Evolutionary conservation across 2,797 vertebrate genomes (phyloP).

Genomic region (Dendrocincla tyrannina): DNA sequence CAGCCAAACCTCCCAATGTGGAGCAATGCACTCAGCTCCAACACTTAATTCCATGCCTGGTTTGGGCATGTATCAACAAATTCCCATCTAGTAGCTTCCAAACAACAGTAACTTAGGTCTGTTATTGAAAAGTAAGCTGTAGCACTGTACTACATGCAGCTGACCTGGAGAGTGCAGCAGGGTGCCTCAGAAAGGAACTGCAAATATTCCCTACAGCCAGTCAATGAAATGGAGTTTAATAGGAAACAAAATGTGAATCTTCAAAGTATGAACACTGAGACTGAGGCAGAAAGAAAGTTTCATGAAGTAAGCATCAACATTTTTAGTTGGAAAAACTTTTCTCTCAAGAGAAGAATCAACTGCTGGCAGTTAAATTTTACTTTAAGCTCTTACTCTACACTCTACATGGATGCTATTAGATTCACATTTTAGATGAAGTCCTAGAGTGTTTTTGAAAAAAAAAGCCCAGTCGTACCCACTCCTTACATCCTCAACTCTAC

Average conservation of each 20-base stretch:
- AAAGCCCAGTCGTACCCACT: neutral
- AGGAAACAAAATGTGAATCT: neutral
- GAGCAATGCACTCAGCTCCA: neutral
- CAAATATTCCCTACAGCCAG: accelerated
- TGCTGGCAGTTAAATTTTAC: neutral
- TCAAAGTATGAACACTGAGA: neutral
- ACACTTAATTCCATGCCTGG: neutral
- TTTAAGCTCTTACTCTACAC: neutral
- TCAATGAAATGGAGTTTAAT: neutral
- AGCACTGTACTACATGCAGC: neutral
- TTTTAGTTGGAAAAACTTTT: neutral
- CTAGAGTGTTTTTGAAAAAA: neutral
- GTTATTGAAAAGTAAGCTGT: neutral
- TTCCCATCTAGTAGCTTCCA: neutral
- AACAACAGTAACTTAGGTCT: neutral
- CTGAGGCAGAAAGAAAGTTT: neutral
- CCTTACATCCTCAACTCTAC: neutral
- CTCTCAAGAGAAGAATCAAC: neutral
- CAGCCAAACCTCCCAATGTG: neutral
- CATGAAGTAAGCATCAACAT: neutral
- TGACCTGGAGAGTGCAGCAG: neutral
- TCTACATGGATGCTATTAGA: neutral
- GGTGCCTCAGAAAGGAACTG: neutral
- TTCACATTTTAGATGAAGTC: neutral
- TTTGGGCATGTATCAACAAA: neutral